Conservation (phyloP, 2,797 vertebrate genomes). For the Acomys russatus region DNA sequence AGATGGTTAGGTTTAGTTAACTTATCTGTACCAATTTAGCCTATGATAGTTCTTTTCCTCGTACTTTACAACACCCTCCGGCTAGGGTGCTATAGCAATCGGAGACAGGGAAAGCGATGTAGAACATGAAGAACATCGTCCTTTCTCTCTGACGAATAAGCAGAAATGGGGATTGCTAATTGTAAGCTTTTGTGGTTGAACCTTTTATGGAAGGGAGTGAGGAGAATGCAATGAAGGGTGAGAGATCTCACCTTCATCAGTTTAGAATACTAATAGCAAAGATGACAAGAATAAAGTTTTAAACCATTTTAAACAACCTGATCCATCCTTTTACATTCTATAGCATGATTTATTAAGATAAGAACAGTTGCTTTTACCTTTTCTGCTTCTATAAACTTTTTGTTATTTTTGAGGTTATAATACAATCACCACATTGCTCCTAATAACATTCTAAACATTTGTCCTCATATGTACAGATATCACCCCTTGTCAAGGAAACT, state of each 20-base stretch:
- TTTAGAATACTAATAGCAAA: neutral
- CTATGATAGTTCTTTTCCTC: neutral
- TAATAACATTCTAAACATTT: neutral
- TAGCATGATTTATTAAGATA: conserved; percentile 44
- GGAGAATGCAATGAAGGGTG: neutral
- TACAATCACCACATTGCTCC: neutral
- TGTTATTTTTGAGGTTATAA: neutral
- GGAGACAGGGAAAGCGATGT: neutral
- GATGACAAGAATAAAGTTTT: neutral
- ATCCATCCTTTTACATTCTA: neutral
- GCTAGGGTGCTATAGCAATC: neutral
- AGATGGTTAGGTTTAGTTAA: conserved; percentile 1
- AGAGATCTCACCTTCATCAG: neutral
- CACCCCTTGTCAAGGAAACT: neutral
- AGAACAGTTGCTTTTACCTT: neutral
- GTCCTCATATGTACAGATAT: neutral
- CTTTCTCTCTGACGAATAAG: neutral
- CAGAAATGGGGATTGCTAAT: neutral
- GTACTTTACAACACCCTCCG: neutral
- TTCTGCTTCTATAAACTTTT: neutral
- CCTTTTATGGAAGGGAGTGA: neutral
- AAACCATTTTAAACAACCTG: conserved; percentile 34
- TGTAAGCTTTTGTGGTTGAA: neutral
- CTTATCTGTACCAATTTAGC: neutral
- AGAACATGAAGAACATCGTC: neutral